Conservation (phyloP, 2,888 invertebrate genomes). For the Morpho achilles region DNA sequence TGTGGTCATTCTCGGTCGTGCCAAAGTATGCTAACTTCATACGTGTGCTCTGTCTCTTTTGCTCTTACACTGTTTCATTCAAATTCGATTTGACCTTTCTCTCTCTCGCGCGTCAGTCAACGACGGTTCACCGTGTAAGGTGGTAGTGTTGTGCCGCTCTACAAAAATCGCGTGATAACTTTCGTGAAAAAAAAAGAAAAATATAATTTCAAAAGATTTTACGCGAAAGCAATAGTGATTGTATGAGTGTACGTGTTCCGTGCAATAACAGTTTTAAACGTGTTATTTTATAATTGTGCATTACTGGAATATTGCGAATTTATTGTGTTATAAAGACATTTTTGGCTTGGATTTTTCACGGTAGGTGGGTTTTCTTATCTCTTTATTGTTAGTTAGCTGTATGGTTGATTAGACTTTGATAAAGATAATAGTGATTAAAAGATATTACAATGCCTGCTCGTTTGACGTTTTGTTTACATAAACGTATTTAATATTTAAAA, state of each 20-base stretch:
- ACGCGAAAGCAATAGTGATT: slow-evolving; percentile 49
- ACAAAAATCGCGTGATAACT: slow-evolving; percentile 51
- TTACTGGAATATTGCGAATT: slow-evolving; percentile 61
- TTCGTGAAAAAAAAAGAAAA: slow-evolving; percentile 59
- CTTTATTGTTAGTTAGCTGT: slow-evolving; percentile 29
- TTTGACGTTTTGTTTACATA: neutral
- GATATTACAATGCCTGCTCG: slow-evolving; percentile 3
- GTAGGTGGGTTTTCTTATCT: slow-evolving; percentile 57
- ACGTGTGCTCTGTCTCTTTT: slow-evolving; percentile 45
- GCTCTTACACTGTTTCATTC: slow-evolving; percentile 36
- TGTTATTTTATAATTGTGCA: slow-evolving; percentile 38
- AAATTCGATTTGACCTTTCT: slow-evolving; percentile 47
- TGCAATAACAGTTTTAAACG: slow-evolving; percentile 35
- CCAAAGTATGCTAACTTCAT: slow-evolving; percentile 56
- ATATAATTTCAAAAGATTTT: slow-evolving; percentile 39
- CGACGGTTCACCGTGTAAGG: slow-evolving; percentile 34
- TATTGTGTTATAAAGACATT: slow-evolving; percentile 39
- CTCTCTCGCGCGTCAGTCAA: slow-evolving; percentile 60
- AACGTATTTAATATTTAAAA: neutral
- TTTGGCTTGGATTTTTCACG: slow-evolving; percentile 48
- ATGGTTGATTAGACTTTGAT: slow-evolving; percentile 41
- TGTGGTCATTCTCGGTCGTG: slow-evolving; percentile 69
- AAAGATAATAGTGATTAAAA: slow-evolving; percentile 18
- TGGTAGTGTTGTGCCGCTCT: slow-evolving; percentile 36
- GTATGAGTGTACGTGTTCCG: slow-evolving; percentile 42